Conservation (phyloP, 2,888 invertebrate species). For the Tinea semifulvella region DNA sequence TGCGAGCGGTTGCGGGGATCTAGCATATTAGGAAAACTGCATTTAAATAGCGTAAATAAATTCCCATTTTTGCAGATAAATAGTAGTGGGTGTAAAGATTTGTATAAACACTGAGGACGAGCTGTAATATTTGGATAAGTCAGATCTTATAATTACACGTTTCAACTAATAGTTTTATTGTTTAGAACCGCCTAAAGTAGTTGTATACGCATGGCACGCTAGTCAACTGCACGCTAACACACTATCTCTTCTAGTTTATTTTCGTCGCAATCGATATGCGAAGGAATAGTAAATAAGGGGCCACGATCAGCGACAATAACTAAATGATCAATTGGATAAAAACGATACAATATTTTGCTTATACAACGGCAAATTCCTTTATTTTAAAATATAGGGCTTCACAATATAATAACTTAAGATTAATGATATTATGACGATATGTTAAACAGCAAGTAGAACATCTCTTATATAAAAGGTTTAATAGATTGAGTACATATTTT, state of each 20-base stretch:
- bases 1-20: slow-evolving; percentile 32
- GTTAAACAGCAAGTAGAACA: slow-evolving; percentile 62
- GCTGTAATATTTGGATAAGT: slow-evolving; percentile 65
- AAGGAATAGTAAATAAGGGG: slow-evolving; percentile 47
- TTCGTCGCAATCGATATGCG: slow-evolving; percentile 56
- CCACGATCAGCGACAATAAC: slow-evolving; percentile 44
- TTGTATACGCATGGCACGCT: slow-evolving; percentile 33
- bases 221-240: slow-evolving; percentile 57
- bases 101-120: too few relatives aligned
- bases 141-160: slow-evolving; percentile 27
- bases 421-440: slow-evolving; percentile 62
- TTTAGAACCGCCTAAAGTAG: neutral
- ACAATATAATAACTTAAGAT: slow-evolving; percentile 59
- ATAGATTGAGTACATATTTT: slow-evolving; percentile 2
- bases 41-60: too few relatives aligned
- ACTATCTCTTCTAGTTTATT: slow-evolving; percentile 63
- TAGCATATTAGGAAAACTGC: too few relatives aligned
- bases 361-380: slow-evolving; percentile 65
- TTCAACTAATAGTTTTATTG: slow-evolving; percentile 2
- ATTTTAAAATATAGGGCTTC: slow-evolving; percentile 67
- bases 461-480: slow-evolving; percentile 10
- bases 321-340: slow-evolving; percentile 53
- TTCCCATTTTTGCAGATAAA: too few relatives aligned
- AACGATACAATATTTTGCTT: slow-evolving; percentile 62
- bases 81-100: too few relatives aligned